Evolutionary conservation across 1,140 invertebrate species (phyloP).

Genomic region (Drosophila auraria): DNA sequence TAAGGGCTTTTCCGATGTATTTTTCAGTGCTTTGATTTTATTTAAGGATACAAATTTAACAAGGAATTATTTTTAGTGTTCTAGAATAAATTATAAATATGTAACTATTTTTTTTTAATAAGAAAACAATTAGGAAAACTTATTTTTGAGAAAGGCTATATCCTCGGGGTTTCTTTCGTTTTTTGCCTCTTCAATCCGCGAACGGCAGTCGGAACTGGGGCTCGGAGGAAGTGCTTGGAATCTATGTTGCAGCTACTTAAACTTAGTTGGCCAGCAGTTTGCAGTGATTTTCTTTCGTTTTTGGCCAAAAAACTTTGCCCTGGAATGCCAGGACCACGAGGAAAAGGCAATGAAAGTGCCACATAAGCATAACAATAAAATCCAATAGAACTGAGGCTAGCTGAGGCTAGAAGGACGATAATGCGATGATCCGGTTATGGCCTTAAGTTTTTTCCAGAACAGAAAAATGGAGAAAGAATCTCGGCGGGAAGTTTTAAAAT

Average conservation of each 20-base stretch:
- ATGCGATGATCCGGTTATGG: conserved; percentile 15
- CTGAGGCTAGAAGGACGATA: conserved; percentile 32
- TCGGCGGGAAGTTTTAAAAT: conserved; percentile 34
- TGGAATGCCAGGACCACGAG: conserved; percentile 17
- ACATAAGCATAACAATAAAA: conserved; percentile 68
- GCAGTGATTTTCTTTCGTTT: conserved; percentile 23
- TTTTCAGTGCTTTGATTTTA: too few relatives aligned
- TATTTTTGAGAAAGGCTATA: neutral
- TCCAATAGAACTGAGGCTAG: conserved; percentile 21
- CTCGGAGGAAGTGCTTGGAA: conserved; percentile 47
- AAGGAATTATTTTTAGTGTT: too few relatives aligned
- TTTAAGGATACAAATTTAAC: too few relatives aligned
- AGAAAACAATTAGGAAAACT: neutral
- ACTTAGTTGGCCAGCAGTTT: conserved; percentile 54
- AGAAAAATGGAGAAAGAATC: conserved; percentile 12
- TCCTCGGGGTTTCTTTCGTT: neutral
- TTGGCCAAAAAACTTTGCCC: conserved; percentile 21
- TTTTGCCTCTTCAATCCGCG: neutral
- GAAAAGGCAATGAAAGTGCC: conserved; percentile 38
- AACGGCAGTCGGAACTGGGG: conserved; percentile 3
- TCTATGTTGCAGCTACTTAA: conserved; percentile 58
- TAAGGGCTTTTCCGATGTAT: neutral
- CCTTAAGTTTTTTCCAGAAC: conserved; percentile 11
- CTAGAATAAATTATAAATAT: too few relatives aligned
- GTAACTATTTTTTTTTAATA: neutral